A percentile compares a stretch with the other conserved stretches of the same genome.
Conservation (phyloP, 2,797 vertebrate genomes). For the Poliocrania exsul region DNA sequence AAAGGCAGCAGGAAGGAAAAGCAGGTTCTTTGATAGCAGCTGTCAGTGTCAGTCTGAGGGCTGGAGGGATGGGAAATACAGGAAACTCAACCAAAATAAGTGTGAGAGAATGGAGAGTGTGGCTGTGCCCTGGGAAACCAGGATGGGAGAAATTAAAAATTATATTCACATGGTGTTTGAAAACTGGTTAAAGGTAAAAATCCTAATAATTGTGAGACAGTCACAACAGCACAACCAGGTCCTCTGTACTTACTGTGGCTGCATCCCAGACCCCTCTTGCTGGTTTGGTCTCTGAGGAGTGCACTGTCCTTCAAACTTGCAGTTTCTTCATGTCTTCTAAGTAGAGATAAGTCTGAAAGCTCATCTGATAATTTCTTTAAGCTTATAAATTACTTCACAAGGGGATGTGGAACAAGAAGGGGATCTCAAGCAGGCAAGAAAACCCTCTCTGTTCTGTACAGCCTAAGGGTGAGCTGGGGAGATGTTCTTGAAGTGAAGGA, state of each 20-base stretch:
- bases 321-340: neutral
- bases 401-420: neutral
- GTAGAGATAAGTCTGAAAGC: neutral
- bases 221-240: neutral
- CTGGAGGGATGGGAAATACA: neutral
- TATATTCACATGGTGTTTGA: neutral
- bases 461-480: neutral
- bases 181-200: neutral
- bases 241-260: neutral
- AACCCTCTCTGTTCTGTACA: neutral
- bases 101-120: neutral
- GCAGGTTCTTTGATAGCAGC: neutral
- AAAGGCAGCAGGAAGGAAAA: neutral
- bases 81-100: neutral
- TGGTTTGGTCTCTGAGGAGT: neutral
- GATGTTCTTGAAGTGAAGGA: neutral
- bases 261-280: neutral
- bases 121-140: neutral
- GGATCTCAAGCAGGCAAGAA: neutral
- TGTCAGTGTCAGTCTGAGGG: neutral
- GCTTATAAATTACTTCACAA: neutral
- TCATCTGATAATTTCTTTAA: neutral
- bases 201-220: neutral
- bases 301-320: neutral
- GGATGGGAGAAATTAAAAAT: neutral